Base-by-base conservation (phyloP, 2,797 vertebrate genomes). In the Tenualosa thibaudeaui region DNA sequence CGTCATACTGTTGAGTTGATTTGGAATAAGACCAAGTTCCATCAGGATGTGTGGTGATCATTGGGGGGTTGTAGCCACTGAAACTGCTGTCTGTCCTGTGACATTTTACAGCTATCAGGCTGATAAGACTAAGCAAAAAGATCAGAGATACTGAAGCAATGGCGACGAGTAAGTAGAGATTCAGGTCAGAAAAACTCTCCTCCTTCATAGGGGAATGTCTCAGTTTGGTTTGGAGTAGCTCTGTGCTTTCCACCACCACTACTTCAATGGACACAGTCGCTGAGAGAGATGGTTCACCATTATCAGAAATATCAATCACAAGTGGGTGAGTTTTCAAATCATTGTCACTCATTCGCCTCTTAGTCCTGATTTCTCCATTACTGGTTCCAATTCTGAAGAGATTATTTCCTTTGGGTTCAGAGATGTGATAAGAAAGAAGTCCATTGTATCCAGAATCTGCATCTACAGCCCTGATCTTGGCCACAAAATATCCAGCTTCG, bases 311-410 rank as follows among this genome's bases (percentile, higher is more conserved):
- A 46, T 65, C 0, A 82, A 89, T 83, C 5, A 90, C 50, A 68
- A 90, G 2, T 3, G 81, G 81, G 26, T 90, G 88, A 0, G 65
- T 85, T 86, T 89, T 89, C 58, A 87, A 17, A 60, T 89, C 88
- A 85, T 86, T 87, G 86, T 89, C 88, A 85, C 86, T 87, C 85
- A 90, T 87, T 60, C 85, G 54, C 81, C 89, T 87, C 75, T 86
- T 90, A 75, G 90, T 88, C 65, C 83, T 89, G 75, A 91, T 88
- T 82, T 91, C 90, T 17, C 90, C 90, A 17, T 83, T 90, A 81
- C 89, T 85, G 43, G 56, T 88, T 46, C 86, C 82, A 46, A 91
- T 88, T 24, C 84, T 56, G 85, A 91, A 91, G 68, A 89, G 89
- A 31, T 65, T 68, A 83, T 84, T 89, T 82, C 83, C 84, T 65